Conservation (phyloP, 2,113 vertebrate species). For the Etheostoma cragini region DNA sequence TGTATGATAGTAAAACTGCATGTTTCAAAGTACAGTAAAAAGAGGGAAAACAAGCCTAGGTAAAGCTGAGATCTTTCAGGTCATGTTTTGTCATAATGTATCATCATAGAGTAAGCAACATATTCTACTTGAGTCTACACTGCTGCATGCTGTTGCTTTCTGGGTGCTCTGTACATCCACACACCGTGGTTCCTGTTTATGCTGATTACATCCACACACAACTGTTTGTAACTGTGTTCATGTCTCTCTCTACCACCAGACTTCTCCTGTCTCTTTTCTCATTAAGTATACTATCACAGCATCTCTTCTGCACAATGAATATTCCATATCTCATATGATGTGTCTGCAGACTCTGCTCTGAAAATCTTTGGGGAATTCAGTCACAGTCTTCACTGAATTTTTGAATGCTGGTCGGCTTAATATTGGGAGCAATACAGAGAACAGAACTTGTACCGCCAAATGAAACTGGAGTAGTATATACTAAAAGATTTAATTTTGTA, state of each 20-base stretch:
- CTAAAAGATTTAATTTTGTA: constrained; percentile 6
- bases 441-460: background rate
- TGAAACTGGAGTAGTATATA: constrained; percentile 27
- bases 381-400: constrained; percentile 8
- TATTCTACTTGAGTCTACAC: background rate
- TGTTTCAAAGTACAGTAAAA: background rate
- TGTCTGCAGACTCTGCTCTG: constrained; percentile 28
- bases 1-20: background rate
- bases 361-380: constrained; percentile 28
- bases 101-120: too few species aligned
- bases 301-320: constrained; percentile 33
- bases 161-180: background rate
- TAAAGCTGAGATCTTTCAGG: background rate
- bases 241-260: constrained; percentile 5
- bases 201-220: constrained; percentile 1
- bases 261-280: constrained; percentile 24
- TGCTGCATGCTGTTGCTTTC: background rate
- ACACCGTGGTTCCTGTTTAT: constrained; percentile 3
- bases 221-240: constrained; percentile 8
- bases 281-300: constrained; percentile 25
- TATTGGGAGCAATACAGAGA: constrained; percentile 12
- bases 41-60: background rate
- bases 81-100: background rate
- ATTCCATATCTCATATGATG: constrained; percentile 41
- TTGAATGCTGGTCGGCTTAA: constrained; percentile 29